Conservation (phyloP, 2,888 invertebrate genomes). For the Tinea semifulvella region DNA sequence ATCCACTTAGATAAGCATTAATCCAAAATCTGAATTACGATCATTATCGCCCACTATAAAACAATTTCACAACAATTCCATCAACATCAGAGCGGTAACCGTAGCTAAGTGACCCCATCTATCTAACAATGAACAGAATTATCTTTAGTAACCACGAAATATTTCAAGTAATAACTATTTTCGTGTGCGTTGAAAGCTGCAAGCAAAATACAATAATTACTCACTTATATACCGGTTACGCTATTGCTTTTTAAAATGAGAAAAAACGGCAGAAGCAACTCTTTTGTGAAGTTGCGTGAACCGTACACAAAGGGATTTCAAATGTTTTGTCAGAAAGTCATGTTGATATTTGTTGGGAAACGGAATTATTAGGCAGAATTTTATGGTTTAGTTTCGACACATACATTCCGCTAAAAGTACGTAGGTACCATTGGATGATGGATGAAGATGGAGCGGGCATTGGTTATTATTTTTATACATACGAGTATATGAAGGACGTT, state of each 20-base stretch:
- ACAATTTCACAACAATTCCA: constrained; percentile 14
- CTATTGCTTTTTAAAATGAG: constrained; percentile 13
- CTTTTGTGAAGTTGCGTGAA: constrained; percentile 12
- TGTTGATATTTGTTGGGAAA: constrained; percentile 15
- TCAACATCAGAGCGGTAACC: constrained; percentile 14
- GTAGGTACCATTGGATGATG: too few relatives aligned
- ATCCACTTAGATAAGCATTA: constrained; percentile 10
- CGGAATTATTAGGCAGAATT: constrained; percentile 15
- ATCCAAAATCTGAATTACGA: constrained; percentile 9
- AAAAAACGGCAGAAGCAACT: constrained; percentile 6
- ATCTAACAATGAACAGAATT: constrained; percentile 5
- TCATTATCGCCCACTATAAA: constrained; percentile 14
- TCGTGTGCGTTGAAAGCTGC: constrained; percentile 12
- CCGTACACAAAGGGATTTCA: constrained; percentile 9
- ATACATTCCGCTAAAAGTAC: too few relatives aligned
- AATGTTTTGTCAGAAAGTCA: constrained; percentile 3
- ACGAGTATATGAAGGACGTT: too few relatives aligned
- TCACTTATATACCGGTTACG: constrained; percentile 14
- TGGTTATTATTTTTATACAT: too few relatives aligned
- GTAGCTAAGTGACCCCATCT: constrained; percentile 15
- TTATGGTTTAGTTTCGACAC: too few relatives aligned
- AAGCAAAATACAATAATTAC: constrained; percentile 15
- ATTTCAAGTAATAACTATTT: constrained; percentile 4
- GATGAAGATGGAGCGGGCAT: too few relatives aligned
- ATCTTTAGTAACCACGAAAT: constrained; percentile 3